These are phyloP conservation scores for Caenorhabditis latens DNA, from an alignment of 1,140 invertebrate species.

Conservation along the genomic window DNA sequence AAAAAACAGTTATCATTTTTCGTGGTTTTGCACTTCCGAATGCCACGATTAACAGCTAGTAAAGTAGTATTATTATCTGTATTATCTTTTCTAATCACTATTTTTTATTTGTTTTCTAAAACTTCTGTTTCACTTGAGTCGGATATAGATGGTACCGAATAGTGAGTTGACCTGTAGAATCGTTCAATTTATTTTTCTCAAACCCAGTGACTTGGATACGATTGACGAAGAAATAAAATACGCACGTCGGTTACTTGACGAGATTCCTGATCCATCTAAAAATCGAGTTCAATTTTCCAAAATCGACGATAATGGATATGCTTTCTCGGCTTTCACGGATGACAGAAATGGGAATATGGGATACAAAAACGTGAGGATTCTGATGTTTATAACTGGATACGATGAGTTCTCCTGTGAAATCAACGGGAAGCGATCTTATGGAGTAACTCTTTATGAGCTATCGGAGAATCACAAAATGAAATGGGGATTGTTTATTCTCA, in stretches of 20 bases:
- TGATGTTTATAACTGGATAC: not conserved
- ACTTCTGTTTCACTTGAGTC: not conserved
- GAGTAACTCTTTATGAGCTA: slow-evolving; percentile 16
- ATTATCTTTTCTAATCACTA: not conserved
- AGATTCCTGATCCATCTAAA: not conserved
- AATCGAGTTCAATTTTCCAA: slow-evolving; percentile 28
- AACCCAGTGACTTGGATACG: not conserved
- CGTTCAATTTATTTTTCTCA: not conserved
- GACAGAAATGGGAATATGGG: slow-evolving; percentile 38
- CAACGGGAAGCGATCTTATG: not conserved
- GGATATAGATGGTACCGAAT: not conserved
- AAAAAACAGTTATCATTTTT: not conserved
- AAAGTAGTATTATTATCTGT: slow-evolving; percentile 14
- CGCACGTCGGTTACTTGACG: slow-evolving; percentile 2
- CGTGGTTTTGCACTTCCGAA: not conserved
- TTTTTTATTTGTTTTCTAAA: not conserved
- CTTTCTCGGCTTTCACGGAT: slow-evolving; percentile 18
- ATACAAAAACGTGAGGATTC: slow-evolving; percentile 26
- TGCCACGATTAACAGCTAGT: slow-evolving; percentile 30
- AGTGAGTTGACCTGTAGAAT: not conserved
- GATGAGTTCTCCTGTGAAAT: slow-evolving; percentile 30
- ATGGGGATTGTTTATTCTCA: slow-evolving; percentile 20
- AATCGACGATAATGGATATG: slow-evolving; percentile 12
- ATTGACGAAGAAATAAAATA: not conserved
- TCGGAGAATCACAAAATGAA: slow-evolving; percentile 50